Base-by-base conservation (phyloP, 2,797 vertebrate genomes). In the Gallinago solitaria region DNA sequence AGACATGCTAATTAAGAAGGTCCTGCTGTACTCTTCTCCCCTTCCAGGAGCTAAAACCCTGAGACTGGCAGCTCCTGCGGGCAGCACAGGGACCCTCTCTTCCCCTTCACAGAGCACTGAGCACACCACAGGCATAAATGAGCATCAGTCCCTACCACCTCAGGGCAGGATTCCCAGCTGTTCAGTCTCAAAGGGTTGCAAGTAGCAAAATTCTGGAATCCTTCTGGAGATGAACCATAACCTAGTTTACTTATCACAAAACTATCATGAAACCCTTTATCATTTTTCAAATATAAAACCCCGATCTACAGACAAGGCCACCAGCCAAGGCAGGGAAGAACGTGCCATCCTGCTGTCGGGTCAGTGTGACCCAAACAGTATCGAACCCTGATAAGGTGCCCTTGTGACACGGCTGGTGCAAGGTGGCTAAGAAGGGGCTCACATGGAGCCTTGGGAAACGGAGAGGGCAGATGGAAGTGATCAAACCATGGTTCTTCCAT, bases 251-350 rank as follows among this genome's bases (percentile, higher is more conserved):
- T 95, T 93, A 94, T 35, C 77, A 80, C 65, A 86, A 64, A 74
- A 32, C 41, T 90, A 95, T 76, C 85, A 81, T 4, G 4, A 92
- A 91, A 35, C 73, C 32, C 88, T 96, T 96, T 96, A 95, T 96
- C 89, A n/a, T 71, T 92, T 90, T 87, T 93, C 88, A 95, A 76
- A 83, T 95, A 88, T 24, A 74, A 96, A 90, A 78, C 32, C 35
- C 74, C 79, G 76, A 95, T 75, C 30, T 81, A 84, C 74, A 91
- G 77, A 84, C 85, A 96, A 95, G 90, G 95, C 70, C 90, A 95
- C 12, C 73, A 89, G 61, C 35, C 78, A 77, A 68, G 82, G 82
- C 90, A 87, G 83, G 53, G 35, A 92, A 83, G 89, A 96, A 94
- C 78, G 4, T n/a, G 67, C 63, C 90, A 80, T 86, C 71, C 93